phyloP scores from a whole-genome alignment of 1,140 invertebrate genomes.

The Melitaea cinxia region DNA sequence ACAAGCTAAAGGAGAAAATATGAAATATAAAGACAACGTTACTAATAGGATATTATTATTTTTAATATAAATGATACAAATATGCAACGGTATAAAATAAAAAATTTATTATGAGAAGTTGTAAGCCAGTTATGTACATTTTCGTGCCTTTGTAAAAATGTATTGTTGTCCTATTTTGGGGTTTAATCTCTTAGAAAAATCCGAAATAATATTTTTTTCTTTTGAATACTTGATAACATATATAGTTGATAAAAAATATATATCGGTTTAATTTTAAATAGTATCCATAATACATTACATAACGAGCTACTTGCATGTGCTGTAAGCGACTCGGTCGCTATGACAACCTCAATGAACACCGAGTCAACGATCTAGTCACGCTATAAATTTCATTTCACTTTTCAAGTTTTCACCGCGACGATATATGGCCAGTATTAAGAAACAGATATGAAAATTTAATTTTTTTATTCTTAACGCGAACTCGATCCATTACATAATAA shows the following conservation, averaged over 20 bases:
- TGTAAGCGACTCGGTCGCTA: constrained; percentile 30
- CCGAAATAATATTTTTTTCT: no score
- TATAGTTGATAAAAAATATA: not conserved
- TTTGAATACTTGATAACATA: no score
- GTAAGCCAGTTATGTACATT: no score
- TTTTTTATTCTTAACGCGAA: constrained; percentile 29
- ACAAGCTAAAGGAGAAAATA: constrained; percentile 33
- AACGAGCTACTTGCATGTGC: not conserved
- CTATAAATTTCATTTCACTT: constrained; percentile 50
- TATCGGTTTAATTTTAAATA: not conserved
- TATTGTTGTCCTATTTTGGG: no score
- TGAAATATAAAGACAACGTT: constrained; percentile 15
- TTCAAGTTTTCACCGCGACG: constrained; percentile 38
- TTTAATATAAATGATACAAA: no score
- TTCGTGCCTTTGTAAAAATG: no score
- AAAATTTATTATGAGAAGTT: no score
- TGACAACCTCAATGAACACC: constrained; percentile 49
- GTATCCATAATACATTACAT: not conserved
- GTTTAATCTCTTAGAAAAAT: no score
- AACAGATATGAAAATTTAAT: constrained; percentile 32
- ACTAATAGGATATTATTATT: not conserved
- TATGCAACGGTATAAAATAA: no score
- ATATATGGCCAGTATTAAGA: constrained; percentile 23
- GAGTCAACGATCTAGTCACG: constrained; percentile 49
- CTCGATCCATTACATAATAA: constrained; percentile 35